Evolutionary conservation across 53 echinoderm and acorn worm genomes (phyloP).

Genomic region (Actinopyga echinites): DNA sequence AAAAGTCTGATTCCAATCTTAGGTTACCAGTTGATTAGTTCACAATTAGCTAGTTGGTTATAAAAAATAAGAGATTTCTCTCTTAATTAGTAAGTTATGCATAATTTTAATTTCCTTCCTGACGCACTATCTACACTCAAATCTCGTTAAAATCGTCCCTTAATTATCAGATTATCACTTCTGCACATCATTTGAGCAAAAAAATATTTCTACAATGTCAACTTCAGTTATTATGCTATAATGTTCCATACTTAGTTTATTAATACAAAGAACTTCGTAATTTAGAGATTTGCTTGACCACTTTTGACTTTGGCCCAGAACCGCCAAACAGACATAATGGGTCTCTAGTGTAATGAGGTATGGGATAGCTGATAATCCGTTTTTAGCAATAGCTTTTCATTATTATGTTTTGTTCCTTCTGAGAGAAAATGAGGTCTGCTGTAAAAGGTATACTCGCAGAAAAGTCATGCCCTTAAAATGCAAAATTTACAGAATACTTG

Average conservation of each 20-base stretch:
- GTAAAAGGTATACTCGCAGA: no score
- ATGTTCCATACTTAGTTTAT: not conserved
- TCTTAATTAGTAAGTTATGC: not conserved
- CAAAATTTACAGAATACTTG: no score
- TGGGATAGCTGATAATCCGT: no score
- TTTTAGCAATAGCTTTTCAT: no score
- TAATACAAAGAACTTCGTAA: not conserved
- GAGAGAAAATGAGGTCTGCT: no score
- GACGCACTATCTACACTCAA: not conserved
- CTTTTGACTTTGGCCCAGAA: not conserved
- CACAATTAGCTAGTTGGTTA: not conserved
- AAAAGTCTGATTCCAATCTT: not conserved
- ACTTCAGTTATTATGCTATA: not conserved
- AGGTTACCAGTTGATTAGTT: not conserved
- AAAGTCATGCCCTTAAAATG: no score
- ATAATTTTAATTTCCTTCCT: not conserved
- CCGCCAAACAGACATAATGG: no score
- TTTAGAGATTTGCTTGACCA: not conserved
- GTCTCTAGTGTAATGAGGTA: no score
- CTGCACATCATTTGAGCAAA: not conserved
- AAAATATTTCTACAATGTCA: not conserved
- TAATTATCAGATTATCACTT: not conserved
- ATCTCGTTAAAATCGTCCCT: not conserved
- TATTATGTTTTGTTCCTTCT: no score
- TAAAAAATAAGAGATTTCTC: not conserved